These are phyloP conservation scores for Synanthedon vespiformis DNA, from an alignment of 2,888 invertebrate genomes.

Conservation along the genomic window DNA sequence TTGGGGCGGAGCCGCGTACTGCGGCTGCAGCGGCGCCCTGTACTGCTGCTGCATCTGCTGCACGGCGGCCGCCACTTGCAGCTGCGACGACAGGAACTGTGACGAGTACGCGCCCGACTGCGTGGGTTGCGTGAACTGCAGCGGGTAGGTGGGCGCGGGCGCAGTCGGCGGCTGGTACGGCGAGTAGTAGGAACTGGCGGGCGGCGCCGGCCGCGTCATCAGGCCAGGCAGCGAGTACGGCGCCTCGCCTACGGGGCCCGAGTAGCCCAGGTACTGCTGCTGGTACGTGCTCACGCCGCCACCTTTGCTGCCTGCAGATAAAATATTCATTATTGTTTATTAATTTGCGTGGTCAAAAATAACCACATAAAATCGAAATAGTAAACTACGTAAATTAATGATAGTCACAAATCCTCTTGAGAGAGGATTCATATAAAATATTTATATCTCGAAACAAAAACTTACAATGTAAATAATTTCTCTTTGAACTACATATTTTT, in stretches of 20 bases:
- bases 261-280: constrained; percentile 63
- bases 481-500: constrained; percentile 24
- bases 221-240: constrained; percentile 58
- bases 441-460: too few species aligned
- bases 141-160: constrained; percentile 72
- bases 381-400: too few species aligned
- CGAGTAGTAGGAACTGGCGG: constrained; percentile 61
- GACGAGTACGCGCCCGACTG: constrained; percentile 62
- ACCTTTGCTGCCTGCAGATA: constrained; percentile 46
- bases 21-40: constrained; percentile 57
- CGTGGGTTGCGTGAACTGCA: constrained; percentile 73
- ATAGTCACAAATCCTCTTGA: too few species aligned
- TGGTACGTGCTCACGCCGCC: constrained; percentile 59
- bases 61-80: constrained; percentile 60
- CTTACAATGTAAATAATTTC: constrained; percentile 16
- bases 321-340: too few species aligned
- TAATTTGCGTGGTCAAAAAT: too few species aligned
- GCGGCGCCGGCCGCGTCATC: constrained; percentile 57
- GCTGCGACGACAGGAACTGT: constrained; percentile 57
- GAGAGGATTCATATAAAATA: too few species aligned
- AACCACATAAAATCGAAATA: too few species aligned
- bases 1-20: constrained; percentile 46
- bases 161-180: constrained; percentile 63
- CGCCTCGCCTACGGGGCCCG: constrained; percentile 54
- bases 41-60: constrained; percentile 68